Evolutionary conservation across 1,140 invertebrate genomes (phyloP), one percentile per base, ranked within the genome.

Genomic region (Brachionus asplanchnoidis): DNA sequence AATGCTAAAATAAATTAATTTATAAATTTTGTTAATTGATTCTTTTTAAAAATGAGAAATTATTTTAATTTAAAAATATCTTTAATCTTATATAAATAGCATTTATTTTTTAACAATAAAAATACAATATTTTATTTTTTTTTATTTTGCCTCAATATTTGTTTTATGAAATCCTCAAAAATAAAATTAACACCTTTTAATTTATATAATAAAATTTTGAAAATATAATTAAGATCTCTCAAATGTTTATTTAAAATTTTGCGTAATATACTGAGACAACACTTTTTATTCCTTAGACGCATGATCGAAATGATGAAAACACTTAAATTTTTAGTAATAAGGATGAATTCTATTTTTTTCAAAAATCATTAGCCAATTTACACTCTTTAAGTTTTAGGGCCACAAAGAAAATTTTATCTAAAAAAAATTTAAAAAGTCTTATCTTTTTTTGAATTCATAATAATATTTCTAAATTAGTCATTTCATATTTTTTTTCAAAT

Each of bases 1-100:
- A 77, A 77, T 50, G 46, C 28, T 77, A 26, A 77, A 77, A 77
- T 77, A 77, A 50, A 75, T 60, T 20, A 8, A 60, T 28, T 28
- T 7, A 28, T 68, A 28, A 36, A 36, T 40, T 36, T 70, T 70
- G 26, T 70, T 70, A 70, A 17, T 70, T 70, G 17, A 32, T 70
- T 12, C 26, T 7, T 70, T 70, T 65, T 65, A 26, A 17, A 70
- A 70, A 28, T 14, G 0, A 32, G 12, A 70, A 70, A 70, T 28
- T 28, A 70, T 70, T 70, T 70, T 70, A 32, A 36, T n/a, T 12
- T 2, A 36, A 70, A 66, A 32, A 70, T 28, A 32, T 7, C 14
- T 40, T 70, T 70, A 23, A 70, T 70, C 66, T 5, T 12, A 32
- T 68, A 12, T 17, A 68, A 68, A 32, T 70, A 28, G 12, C 20